Evolutionary conservation across 2,888 invertebrate species (phyloP).

Genomic region (Stenichneumon culpator): DNA sequence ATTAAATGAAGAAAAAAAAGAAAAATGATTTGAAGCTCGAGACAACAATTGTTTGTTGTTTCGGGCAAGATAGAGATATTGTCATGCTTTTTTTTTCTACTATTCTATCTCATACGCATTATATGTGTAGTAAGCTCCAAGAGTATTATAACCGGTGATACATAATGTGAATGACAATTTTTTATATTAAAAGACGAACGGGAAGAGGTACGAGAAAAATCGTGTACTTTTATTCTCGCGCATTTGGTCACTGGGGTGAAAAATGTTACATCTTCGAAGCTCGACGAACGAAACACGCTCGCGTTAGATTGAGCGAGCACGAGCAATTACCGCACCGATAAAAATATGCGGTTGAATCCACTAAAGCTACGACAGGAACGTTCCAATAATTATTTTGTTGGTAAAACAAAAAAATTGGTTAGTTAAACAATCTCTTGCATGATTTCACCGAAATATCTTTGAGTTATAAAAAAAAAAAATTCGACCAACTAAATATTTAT

Average conservation of each 20-base stretch:
- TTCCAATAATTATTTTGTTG: too few relatives aligned
- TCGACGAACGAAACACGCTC: neutral
- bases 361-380: too few relatives aligned
- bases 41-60: conserved; percentile 13
- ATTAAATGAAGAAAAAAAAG: conserved; percentile 23
- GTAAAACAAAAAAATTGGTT: neutral
- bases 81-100: conserved; percentile 35
- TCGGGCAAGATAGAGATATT: neutral
- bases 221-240: neutral
- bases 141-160: conserved; percentile 66
- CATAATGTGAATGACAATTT: conserved; percentile 64
- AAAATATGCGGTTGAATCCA: too few relatives aligned
- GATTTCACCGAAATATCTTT: too few relatives aligned
- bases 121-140: conserved; percentile 48
- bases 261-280: neutral
- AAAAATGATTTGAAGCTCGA: conserved; percentile 20
- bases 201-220: neutral
- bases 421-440: too few relatives aligned
- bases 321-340: neutral
- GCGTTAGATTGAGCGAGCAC: neutral
- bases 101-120: conserved; percentile 39
- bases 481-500: too few relatives aligned
- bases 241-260: neutral
- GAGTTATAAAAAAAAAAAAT: too few relatives aligned
- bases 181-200: conserved; percentile 62